A percentile compares a stretch with the other conserved stretches of the same genome.
Conservation (phyloP, 2,113 vertebrate genomes). For the Albula goreensis region DNA sequence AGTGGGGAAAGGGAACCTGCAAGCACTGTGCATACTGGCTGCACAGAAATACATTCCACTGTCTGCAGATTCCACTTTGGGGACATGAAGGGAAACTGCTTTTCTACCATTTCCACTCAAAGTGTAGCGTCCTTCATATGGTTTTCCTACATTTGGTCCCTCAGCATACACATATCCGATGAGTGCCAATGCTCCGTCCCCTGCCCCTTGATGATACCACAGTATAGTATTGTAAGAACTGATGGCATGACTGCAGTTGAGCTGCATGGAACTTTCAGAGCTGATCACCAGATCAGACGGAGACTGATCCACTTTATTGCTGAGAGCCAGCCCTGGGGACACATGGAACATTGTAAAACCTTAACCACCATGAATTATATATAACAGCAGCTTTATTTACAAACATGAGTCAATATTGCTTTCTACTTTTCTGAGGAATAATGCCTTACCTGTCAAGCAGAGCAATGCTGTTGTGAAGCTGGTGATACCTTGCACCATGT, state of each 20-base stretch:
- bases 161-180: constrained; percentile 27
- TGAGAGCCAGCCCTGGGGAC: constrained; percentile 5
- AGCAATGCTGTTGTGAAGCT: not conserved
- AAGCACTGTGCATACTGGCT: constrained; percentile 32
- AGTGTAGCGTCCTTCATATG: constrained; percentile 19
- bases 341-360: not conserved
- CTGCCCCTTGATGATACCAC: constrained; percentile 38
- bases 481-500: not conserved
- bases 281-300: constrained; percentile 21
- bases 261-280: constrained; percentile 3
- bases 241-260: constrained; percentile 35
- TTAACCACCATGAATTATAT: not conserved
- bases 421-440: not conserved
- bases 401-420: not conserved
- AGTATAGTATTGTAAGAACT: constrained; percentile 15
- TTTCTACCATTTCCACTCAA: constrained; percentile 31
- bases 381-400: not conserved
- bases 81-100: constrained; percentile 8
- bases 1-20: not conserved
- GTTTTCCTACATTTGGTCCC: not conserved
- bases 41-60: constrained; percentile 16
- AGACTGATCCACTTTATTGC: constrained; percentile 26
- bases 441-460: constrained; percentile 8
- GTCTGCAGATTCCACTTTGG: constrained; percentile 1
- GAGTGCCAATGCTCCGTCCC: constrained; percentile 28